Evolutionary conservation across 1,140 invertebrate species (phyloP), one percentile per base, ranked within the genome.

Genomic region (Sitodiplosis mosellana): DNA sequence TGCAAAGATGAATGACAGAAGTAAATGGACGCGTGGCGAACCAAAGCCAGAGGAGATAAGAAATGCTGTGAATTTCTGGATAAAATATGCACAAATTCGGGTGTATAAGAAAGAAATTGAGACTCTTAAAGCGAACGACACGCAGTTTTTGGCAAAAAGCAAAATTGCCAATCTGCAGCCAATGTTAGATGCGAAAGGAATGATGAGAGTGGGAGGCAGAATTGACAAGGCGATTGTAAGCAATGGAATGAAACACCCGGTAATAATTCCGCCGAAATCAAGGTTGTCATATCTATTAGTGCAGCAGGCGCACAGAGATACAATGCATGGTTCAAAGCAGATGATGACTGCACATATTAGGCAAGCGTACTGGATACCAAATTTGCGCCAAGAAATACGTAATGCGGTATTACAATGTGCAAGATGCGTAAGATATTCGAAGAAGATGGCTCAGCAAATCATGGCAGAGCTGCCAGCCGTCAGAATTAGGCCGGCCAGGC

Each of bases 161-260:
- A 27, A 27, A 10, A 27, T 27, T 27, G 3, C 4, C 10, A 10
- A 3, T 5, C 27, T 27, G 10, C 3, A 27, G 10, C 55, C 62
- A 19, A 64, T 64, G 51, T 2, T 67, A 7, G 64, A 67, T 47
- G 21, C 52, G 8, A 46, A 52, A 8, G 56, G 55, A 27, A 2
- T 69, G 0, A 11, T 68, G 7, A 51, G 64, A 36, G 65, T 68
- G 7, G 63, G 66, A 7, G 64, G 67, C 7, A 49, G 64, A 37
- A 46, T 68, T 7, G 8, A 48, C 2, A 38, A 59, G 37, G 45
- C 60, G 7, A 38, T 53, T 17, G 20, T 69, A 2, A 36, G 51
- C 5, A 47, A 54, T 46, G 48, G 58, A 0, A 54, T 54, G 33
- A 68, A 67, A 46, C 61, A 69, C 55, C 68, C 66, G 1, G 55